Base-by-base conservation (phyloP, 2,888 invertebrate genomes). In the Hermaeophaga mercurialis region DNA sequence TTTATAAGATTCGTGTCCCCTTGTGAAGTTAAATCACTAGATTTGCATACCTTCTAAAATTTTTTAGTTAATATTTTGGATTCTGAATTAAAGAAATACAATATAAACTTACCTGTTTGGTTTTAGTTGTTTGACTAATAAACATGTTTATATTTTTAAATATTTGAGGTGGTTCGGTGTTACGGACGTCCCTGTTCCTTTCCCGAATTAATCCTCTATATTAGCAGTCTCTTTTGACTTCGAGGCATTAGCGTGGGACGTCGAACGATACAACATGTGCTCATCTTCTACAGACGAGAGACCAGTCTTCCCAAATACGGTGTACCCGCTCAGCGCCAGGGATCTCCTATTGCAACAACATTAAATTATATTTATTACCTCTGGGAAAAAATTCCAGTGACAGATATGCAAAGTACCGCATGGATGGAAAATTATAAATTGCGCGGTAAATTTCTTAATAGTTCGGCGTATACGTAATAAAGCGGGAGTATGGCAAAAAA, bases 351-450 rank as follows among this genome's bases (percentile, higher is more conserved):
- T 71, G 71, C 72, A 70, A 68, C 71, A 70, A 70, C 73, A 69
- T 71, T 72, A 72, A 72, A 72, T 70, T 70, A 71, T 72, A 72
- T 73, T 73, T 73, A 73, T 73, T 72, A 66, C 70, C 61, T 54
- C 63, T 62, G 68, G 67, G 70, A 48, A 70, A 70, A 71, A 72
- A 70, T 66, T 68, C 71, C 43, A 72, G 69, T 70, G 70, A 70
- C 70, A 70, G 63, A 66, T 55, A 58, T 58, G 58, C 54, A 54
- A 58, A 58, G 54, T 54, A 54, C 48, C 38, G 54, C 50, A 43
- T 41, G 33, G 12, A 44, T 34, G 50, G 34, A 48, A 48, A 39
- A 39, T 24, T 17, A 28, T 48, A 48, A 48, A 48, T 48, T 48
- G 48, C 48, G 39, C 48, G 8, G 48, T 28, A 28, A 39, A 48